Percentiles rank a stretch among this genome's conserved stretches.
These are phyloP conservation scores for Lathamus discolor DNA, from an alignment of 2,113 vertebrate species.

Conservation along the genomic window DNA sequence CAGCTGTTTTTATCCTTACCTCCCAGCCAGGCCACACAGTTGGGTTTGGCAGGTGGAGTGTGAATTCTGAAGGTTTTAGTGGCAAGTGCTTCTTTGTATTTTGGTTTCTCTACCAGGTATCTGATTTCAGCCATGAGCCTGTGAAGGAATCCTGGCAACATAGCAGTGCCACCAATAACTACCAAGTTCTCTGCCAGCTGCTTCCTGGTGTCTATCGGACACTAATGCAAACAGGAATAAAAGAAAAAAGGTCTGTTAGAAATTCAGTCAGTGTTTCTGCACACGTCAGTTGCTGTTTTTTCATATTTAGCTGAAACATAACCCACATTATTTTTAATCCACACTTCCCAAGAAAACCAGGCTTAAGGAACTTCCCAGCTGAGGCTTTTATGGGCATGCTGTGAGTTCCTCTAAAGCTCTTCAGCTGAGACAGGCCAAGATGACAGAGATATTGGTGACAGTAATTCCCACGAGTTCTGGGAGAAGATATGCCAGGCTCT, in stretches of 20 bases:
- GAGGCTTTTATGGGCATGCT: neutral
- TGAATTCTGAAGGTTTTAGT: conserved; percentile 92
- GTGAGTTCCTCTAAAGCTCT: neutral
- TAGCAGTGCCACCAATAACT: conserved; percentile 91
- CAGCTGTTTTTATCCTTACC: conserved; percentile 72
- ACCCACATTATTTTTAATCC: neutral
- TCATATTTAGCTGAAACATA: neutral
- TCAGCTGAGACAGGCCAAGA: neutral
- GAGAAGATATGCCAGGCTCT: neutral
- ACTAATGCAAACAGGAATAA: conserved; percentile 72
- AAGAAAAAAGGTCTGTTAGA: neutral
- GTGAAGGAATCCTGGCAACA: conserved; percentile 95
- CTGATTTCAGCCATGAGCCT: conserved; percentile 93
- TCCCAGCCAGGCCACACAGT: conserved; percentile 96
- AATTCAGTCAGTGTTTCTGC: neutral
- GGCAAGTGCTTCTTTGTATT: conserved; percentile 86
- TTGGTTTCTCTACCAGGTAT: conserved; percentile 91
- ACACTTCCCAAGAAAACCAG: neutral
- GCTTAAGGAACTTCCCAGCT: neutral
- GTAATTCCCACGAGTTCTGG: neutral
- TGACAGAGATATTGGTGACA: neutral
- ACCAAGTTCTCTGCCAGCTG: conserved; percentile 94
- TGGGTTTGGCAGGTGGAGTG: conserved; percentile 92
- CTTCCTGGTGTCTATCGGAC: conserved; percentile 95
- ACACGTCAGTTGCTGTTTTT: neutral